phyloP scores from a whole-genome alignment of 2,888 invertebrate species.

The Ophioninae sp. region DNA sequence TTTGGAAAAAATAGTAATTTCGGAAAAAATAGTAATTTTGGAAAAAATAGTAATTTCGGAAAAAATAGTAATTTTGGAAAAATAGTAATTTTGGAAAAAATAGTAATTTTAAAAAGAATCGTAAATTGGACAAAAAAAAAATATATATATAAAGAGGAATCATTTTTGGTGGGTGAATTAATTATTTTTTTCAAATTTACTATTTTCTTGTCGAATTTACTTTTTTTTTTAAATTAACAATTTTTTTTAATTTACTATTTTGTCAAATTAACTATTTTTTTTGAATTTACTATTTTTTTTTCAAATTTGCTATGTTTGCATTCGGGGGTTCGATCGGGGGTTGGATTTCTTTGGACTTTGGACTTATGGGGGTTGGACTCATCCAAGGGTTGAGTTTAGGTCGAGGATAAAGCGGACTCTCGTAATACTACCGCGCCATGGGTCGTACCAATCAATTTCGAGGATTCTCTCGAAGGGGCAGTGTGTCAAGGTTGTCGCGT shows the following conservation, averaged over 20 bases:
- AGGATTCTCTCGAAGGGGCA: conserved; percentile 58
- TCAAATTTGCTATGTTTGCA: neutral
- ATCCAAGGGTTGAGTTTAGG: conserved; percentile 4
- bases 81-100: too few relatives aligned
- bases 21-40: neutral
- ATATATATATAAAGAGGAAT: too few relatives aligned
- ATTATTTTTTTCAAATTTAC: too few relatives aligned
- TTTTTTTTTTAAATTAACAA: too few relatives aligned
- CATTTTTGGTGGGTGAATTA: too few relatives aligned
- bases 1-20: neutral
- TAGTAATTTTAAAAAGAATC: too few relatives aligned
- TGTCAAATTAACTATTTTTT: too few relatives aligned
- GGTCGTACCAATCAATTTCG: conserved; percentile 58
- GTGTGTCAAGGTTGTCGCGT: conserved; percentile 58
- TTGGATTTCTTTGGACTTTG: neutral
- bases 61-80: too few relatives aligned
- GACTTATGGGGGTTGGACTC: neutral
- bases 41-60: neutral
- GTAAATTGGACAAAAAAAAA: too few relatives aligned
- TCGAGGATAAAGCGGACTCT: conserved; percentile 25
- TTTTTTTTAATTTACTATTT: too few relatives aligned
- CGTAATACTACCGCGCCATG: conserved; percentile 12
- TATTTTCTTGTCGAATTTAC: too few relatives aligned
- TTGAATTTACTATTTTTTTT: neutral
- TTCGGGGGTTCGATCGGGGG: too few relatives aligned